phyloP scores from a whole-genome alignment of 2,113 vertebrate genomes.

The Elephas maximus region DNA sequence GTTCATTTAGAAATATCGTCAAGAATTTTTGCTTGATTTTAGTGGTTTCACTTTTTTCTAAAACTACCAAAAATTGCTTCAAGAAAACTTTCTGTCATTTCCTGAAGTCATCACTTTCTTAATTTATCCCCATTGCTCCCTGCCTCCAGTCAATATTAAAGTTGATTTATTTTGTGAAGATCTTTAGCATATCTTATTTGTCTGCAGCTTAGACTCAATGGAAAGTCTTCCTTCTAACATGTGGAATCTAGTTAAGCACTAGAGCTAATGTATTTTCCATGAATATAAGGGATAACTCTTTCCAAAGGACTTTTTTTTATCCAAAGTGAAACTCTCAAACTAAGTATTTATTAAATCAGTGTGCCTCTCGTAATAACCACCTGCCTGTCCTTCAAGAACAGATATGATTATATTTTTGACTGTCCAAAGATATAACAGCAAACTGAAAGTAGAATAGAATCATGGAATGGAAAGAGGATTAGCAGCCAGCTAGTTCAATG shows the following conservation, averaged over 20 bases:
- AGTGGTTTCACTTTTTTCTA: background rate
- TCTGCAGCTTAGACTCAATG: background rate
- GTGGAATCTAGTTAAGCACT: conserved; percentile 46
- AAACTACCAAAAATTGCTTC: background rate
- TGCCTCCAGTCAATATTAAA: background rate
- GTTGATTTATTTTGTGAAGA: background rate
- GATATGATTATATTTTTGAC: background rate
- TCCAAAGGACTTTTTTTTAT: background rate
- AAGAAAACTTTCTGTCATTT: background rate
- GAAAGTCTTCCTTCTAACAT: conserved; percentile 39
- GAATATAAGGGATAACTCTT: conserved; percentile 16
- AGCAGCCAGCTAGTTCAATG: background rate
- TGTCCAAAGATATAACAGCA: background rate
- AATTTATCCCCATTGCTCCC: background rate
- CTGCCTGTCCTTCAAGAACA: conserved; percentile 22
- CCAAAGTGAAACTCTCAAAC: conserved; percentile 41
- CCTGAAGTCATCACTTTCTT: background rate
- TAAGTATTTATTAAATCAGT: background rate
- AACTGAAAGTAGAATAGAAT: background rate
- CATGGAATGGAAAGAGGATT: background rate
- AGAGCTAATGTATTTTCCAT: background rate
- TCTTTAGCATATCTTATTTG: background rate
- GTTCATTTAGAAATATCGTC: conserved; percentile 73
- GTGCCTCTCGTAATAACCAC: conserved; percentile 36
- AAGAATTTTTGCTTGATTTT: conserved; percentile 58